These are phyloP conservation scores for Saccostrea glomerata DNA, from an alignment of 1,140 invertebrate species.

Conservation along the genomic window DNA sequence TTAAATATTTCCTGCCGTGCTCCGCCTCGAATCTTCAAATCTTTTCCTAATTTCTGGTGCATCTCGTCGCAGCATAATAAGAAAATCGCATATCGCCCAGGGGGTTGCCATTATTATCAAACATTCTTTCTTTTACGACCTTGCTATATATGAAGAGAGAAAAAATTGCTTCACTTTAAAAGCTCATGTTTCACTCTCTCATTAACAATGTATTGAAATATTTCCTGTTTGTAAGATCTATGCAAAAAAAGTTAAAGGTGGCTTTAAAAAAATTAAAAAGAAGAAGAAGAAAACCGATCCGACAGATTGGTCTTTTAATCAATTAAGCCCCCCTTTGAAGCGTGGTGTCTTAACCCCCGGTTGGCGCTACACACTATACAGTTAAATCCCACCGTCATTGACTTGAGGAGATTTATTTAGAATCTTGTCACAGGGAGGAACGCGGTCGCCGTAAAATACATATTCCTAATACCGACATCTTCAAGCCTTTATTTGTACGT, in stretches of 20 bases:
- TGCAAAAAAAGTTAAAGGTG: neutral
- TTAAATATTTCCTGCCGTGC: neutral
- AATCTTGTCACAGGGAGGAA: neutral
- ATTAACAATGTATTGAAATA: neutral
- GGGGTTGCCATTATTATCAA: neutral
- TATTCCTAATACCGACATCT: neutral
- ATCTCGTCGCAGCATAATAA: neutral
- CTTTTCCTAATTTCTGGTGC: neutral
- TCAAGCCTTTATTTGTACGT: neutral
- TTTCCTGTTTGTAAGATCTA: neutral
- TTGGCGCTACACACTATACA: neutral
- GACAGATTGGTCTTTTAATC: neutral
- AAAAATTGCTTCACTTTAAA: neutral
- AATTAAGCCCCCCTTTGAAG: neutral
- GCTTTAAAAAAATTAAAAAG: neutral
- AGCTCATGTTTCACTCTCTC: neutral
- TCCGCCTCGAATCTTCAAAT: neutral
- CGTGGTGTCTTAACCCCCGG: neutral
- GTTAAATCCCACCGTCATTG: neutral
- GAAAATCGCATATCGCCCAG: neutral
- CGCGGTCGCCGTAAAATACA: neutral
- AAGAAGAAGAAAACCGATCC: neutral
- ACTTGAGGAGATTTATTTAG: neutral
- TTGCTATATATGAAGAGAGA: neutral
- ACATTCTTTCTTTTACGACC: neutral